Evolutionary conservation across 23 tunicate genomes (phyloP).

Genomic region (Ciona savignyi): DNA sequence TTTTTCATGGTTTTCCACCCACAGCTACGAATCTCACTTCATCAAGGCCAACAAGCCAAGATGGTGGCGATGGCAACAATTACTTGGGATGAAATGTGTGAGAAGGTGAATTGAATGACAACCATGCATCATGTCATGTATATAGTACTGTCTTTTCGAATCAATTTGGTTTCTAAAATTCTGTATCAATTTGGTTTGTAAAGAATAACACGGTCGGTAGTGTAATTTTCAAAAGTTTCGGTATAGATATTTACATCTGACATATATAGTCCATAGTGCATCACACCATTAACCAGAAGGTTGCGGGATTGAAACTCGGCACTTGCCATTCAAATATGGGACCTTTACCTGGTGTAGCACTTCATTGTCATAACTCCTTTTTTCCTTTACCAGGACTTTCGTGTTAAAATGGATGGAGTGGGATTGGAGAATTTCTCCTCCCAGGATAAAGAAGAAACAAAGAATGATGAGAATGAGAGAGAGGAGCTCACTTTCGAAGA

Average conservation of each 20-base stretch:
- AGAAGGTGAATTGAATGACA: slow-evolving; percentile 33
- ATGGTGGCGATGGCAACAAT: slow-evolving; percentile 64
- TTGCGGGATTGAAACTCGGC: no score
- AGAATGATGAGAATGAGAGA: not conserved
- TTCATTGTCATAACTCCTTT: not conserved
- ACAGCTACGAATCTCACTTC: slow-evolving; percentile 49
- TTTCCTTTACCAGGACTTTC: not conserved
- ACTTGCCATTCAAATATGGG: no score
- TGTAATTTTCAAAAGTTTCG: no score
- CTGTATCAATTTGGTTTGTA: no score
- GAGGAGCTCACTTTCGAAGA: slow-evolving; percentile 16
- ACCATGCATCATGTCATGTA: no score
- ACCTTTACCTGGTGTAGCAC: no score
- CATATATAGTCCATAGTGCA: no score
- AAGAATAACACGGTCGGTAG: no score
- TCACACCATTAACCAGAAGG: no score
- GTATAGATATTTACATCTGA: no score
- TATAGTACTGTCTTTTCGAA: no score
- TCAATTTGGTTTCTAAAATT: no score
- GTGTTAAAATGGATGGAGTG: not conserved
- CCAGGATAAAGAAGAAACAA: not conserved
- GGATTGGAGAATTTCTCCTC: not conserved
- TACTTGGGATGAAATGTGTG: slow-evolving; percentile 25
- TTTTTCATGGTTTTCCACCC: not conserved
- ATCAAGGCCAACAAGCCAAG: slow-evolving; percentile 52